phyloP scores from a whole-genome alignment of 2,888 invertebrate genomes.

The Parnassius glacialis region DNA sequence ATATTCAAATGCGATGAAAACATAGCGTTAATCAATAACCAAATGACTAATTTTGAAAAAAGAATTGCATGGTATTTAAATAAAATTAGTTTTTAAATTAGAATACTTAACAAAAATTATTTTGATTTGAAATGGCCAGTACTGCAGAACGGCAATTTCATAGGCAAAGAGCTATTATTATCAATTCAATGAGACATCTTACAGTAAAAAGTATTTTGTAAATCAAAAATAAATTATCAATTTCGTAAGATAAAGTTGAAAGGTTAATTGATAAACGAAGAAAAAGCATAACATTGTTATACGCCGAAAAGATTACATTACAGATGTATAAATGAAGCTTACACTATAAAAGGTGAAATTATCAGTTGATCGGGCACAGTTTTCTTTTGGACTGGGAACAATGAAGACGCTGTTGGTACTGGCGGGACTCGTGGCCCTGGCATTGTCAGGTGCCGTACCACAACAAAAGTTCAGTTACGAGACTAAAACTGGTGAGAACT shows the following conservation, averaged over 20 bases:
- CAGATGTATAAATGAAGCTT: conserved; percentile 29
- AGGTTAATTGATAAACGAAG: conserved; percentile 18
- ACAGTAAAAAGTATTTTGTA: no score
- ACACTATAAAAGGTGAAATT: conserved; percentile 36
- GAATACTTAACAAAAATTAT: no score
- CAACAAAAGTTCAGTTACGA: conserved; percentile 36
- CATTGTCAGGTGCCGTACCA: conserved; percentile 50
- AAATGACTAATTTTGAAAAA: no score
- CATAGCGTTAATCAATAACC: no score
- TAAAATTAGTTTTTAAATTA: no score
- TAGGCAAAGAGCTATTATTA: no score
- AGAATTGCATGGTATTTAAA: no score
- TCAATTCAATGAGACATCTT: no score
- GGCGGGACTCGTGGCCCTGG: conserved; percentile 61
- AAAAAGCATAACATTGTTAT: conserved; percentile 28
- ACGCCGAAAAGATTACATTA: conserved; percentile 27
- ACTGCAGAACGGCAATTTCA: no score
- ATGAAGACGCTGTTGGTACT: conserved; percentile 76
- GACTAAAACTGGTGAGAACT: conserved; percentile 43
- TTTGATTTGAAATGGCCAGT: no score
- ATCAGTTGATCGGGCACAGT: conserved; percentile 47
- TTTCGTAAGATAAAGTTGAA: conserved; percentile 8
- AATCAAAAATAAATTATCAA: not conserved
- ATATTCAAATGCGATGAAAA: no score
- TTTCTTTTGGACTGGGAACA: conserved; percentile 49